Conservation (phyloP, 2,888 invertebrate species). For the Sisyra terminalis region DNA sequence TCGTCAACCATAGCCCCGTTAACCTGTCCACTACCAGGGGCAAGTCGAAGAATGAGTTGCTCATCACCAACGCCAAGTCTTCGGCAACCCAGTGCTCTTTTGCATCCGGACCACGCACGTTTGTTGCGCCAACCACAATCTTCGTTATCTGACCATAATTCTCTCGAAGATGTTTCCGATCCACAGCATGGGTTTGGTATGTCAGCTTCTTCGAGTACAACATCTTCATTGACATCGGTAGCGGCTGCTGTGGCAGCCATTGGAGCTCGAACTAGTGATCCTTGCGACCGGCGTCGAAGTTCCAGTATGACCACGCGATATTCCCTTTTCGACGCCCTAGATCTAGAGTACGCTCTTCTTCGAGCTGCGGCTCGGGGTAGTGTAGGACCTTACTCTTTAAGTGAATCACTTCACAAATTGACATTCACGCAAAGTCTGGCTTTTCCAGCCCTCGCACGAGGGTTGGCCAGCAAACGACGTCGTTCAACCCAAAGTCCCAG, state of each 20-base stretch:
- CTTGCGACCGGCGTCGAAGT: slow-evolving; percentile 33
- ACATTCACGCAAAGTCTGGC: slow-evolving; percentile 59
- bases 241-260: slow-evolving; percentile 22
- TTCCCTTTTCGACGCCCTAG: slow-evolving; percentile 52
- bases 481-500: slow-evolving; percentile 30
- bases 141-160: slow-evolving; percentile 24
- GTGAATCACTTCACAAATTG: slow-evolving; percentile 53
- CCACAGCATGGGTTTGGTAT: slow-evolving; percentile 24
- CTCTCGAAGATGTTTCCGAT: slow-evolving; percentile 30
- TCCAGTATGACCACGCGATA: slow-evolving; percentile 43
- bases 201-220: slow-evolving; percentile 34
- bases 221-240: slow-evolving; percentile 40
- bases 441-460: slow-evolving; percentile 52
- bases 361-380: slow-evolving; percentile 53
- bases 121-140: slow-evolving; percentile 31
- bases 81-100: slow-evolving; percentile 37
- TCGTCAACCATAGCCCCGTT: background rate
- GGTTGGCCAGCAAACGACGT: slow-evolving; percentile 43
- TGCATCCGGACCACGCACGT: slow-evolving; percentile 55
- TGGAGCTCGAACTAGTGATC: slow-evolving; percentile 22
- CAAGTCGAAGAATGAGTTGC: slow-evolving; percentile 1
- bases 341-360: slow-evolving; percentile 50
- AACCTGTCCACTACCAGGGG: slow-evolving; percentile 1
- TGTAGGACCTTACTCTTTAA: slow-evolving; percentile 52
- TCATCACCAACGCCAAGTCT: slow-evolving; percentile 24